A percentile compares a stretch with the other conserved stretches of the same genome.
These are phyloP conservation scores for Caenorhabditis panamensis DNA, from an alignment of 2,888 invertebrate genomes.

Conservation along the genomic window DNA sequence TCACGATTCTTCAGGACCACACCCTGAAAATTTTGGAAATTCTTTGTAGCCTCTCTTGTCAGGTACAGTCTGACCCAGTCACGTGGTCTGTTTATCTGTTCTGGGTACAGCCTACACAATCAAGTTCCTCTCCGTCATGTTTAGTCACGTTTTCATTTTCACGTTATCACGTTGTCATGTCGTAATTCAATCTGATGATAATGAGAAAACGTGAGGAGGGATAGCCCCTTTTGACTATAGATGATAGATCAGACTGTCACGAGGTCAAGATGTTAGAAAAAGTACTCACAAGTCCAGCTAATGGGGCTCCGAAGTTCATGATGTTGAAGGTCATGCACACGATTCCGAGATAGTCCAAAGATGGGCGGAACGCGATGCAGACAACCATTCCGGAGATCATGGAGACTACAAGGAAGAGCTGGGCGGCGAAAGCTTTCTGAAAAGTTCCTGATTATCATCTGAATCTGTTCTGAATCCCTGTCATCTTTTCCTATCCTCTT, in stretches of 20 bases:
- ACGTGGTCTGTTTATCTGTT: constrained; percentile 12
- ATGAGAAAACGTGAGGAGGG: constrained; percentile 17
- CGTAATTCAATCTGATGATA: not conserved
- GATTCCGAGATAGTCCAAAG: constrained; percentile 85
- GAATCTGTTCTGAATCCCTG: too few species aligned
- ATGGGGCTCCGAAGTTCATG: constrained; percentile 89
- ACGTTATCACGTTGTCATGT: constrained; percentile 14
- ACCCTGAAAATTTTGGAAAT: constrained; percentile 84
- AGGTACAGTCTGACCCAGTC: constrained; percentile 1
- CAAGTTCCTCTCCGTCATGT: constrained; percentile 19
- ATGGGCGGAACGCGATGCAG: constrained; percentile 70
- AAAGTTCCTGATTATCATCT: constrained; percentile 25
- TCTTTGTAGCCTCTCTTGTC: not conserved
- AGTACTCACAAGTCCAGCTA: constrained; percentile 86
- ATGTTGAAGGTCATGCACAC: constrained; percentile 87
- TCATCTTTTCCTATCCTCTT: too few species aligned
- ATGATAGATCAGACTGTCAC: constrained; percentile 6
- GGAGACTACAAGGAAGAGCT: constrained; percentile 81
- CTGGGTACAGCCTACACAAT: not conserved
- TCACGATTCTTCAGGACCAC: constrained; percentile 89
- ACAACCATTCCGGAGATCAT: constrained; percentile 84
- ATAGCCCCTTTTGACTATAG: constrained; percentile 3
- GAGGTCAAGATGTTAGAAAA: not conserved
- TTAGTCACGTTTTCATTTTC: constrained; percentile 29
- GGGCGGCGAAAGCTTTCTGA: constrained; percentile 64